Conservation (phyloP, 1,140 invertebrate genomes). For the Trichogramma pretiosum region DNA sequence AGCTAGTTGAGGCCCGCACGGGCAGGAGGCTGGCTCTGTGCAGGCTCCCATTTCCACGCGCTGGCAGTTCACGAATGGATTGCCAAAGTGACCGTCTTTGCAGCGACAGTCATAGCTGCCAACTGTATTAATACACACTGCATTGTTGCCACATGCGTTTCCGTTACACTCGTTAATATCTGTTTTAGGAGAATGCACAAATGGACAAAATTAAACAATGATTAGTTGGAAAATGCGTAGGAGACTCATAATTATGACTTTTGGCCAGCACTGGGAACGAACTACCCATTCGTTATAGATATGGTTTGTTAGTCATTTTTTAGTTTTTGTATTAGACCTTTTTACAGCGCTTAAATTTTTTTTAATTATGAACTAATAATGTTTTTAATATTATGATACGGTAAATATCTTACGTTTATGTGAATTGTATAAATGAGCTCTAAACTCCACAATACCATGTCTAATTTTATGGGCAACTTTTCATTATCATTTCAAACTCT, state of each 20-base stretch:
- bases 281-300: too few species aligned
- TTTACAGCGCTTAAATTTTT: neutral
- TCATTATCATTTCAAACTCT: too few species aligned
- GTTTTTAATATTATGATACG: neutral
- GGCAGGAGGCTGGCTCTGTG: slow-evolving; percentile 57
- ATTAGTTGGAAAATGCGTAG: too few species aligned
- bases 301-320: too few species aligned
- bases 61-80: slow-evolving; percentile 74
- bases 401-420: too few species aligned
- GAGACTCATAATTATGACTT: too few species aligned
- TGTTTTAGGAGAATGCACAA: slow-evolving; percentile 19
- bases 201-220: too few species aligned
- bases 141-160: slow-evolving; percentile 75
- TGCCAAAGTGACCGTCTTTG: slow-evolving; percentile 69
- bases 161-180: slow-evolving; percentile 76
- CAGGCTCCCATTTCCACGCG: slow-evolving; percentile 59
- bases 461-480: too few species aligned
- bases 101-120: slow-evolving; percentile 83
- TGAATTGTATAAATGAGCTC: too few species aligned
- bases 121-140: slow-evolving; percentile 78
- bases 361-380: neutral
- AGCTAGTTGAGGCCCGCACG: slow-evolving; percentile 57
- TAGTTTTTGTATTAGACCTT: too few species aligned
- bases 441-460: too few species aligned
- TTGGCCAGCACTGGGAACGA: too few species aligned